A percentile compares a stretch with the other conserved stretches of the same genome.
Evolutionary conservation across 2,888 invertebrate genomes (phyloP).

Genomic region (Eremobia ochroleuca): DNA sequence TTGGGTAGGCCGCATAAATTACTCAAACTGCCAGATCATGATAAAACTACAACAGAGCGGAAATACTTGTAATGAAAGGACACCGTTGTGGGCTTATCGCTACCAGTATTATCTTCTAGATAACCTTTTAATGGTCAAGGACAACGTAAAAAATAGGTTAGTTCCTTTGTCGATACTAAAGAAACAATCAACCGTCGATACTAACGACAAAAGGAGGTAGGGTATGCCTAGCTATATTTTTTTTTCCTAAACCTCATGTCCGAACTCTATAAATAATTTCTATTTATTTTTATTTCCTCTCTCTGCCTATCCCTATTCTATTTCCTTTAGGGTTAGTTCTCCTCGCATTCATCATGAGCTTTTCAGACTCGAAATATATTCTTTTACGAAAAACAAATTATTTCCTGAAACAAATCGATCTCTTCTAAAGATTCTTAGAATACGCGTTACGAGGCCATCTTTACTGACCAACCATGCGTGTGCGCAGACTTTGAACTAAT

Average conservation of each 20-base stretch:
- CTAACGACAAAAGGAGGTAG: neutral
- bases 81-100: neutral
- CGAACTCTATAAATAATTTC: no score
- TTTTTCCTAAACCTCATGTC: neutral
- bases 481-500: conserved; percentile 59
- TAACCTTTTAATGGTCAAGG: conserved; percentile 32
- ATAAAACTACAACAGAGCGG: neutral
- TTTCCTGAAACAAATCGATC: neutral
- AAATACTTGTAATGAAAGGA: conserved; percentile 13
- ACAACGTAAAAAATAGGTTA: neutral
- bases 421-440: neutral
- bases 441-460: neutral
- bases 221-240: neutral
- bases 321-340: neutral
- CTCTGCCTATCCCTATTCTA: neutral
- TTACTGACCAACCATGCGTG: neutral
- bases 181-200: neutral
- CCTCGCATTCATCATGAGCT: neutral
- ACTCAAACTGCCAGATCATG: no score
- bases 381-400: no score
- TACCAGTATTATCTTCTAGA: conserved; percentile 12
- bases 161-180: neutral
- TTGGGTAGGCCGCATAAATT: no score
- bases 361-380: neutral
- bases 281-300: neutral